Evolutionary conservation across 2,113 vertebrate species (phyloP).

Genomic region (Thalassoma bifasciatum): DNA sequence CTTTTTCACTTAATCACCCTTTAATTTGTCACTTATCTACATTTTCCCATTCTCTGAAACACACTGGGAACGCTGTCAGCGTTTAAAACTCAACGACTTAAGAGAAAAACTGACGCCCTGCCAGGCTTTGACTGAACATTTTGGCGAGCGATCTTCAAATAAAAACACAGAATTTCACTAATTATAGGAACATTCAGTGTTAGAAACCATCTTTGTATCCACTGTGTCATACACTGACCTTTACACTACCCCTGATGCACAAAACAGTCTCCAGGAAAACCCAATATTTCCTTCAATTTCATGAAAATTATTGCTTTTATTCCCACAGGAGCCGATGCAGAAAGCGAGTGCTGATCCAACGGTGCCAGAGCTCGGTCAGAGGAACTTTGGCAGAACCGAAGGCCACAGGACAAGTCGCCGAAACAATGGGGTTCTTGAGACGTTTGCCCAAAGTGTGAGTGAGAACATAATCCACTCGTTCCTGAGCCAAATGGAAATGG

Average conservation of each 20-base stretch:
- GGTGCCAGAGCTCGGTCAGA: not conserved
- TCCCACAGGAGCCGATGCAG: not conserved
- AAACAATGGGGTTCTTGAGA: slow-evolving; percentile 31
- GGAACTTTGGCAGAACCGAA: not conserved
- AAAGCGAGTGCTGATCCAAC: not conserved
- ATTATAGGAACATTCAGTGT: slow-evolving; percentile 3
- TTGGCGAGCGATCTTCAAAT: slow-evolving; percentile 21
- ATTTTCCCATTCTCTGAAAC: slow-evolving; percentile 13
- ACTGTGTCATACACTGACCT: not conserved
- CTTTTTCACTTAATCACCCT: not conserved
- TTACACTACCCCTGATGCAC: not conserved
- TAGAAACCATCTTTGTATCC: slow-evolving; percentile 31
- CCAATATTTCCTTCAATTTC: slow-evolving; percentile 21
- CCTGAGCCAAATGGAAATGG: slow-evolving; percentile 22
- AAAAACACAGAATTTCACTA: slow-evolving; percentile 21
- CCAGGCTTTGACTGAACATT: slow-evolving; percentile 3
- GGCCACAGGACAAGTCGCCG: slow-evolving; percentile 11
- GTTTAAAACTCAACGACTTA: slow-evolving; percentile 10
- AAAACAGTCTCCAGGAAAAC: slow-evolving; percentile 6
- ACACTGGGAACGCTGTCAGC: not conserved
- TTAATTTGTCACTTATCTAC: slow-evolving; percentile 3
- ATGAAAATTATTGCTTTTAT: slow-evolving; percentile 22
- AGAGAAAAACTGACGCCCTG: slow-evolving; percentile 9
- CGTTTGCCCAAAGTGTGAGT: slow-evolving; percentile 71
- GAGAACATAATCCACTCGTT: slow-evolving; percentile 64